Evolutionary conservation across 1,140 invertebrate species (phyloP).

Genomic region (Octopus bimaculoides): DNA sequence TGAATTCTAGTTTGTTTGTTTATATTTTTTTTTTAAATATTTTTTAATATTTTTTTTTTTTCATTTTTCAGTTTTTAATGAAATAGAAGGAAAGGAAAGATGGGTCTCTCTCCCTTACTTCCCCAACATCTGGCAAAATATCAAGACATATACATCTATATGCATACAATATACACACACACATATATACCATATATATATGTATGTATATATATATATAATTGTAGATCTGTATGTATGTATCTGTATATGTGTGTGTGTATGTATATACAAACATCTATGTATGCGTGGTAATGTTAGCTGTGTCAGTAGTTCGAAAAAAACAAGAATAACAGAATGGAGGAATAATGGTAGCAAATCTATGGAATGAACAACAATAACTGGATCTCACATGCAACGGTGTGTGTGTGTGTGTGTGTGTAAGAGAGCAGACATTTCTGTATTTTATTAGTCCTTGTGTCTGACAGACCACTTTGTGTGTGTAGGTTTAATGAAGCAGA

Average conservation of each 20-base stretch:
- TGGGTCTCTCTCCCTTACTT: no score
- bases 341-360: neutral
- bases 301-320: neutral
- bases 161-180: neutral
- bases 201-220: neutral
- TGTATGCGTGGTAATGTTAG: neutral
- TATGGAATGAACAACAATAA: constrained; percentile 1
- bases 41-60: no score
- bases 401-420: neutral
- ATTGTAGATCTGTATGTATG: neutral
- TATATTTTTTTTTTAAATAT: neutral
- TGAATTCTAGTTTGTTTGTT: neutral
- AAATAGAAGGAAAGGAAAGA: no score
- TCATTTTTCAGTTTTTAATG: no score
- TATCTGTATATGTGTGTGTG: neutral
- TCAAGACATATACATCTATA: neutral
- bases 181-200: neutral
- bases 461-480: no score
- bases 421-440: no score
- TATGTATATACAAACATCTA: neutral
- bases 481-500: no score
- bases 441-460: no score
- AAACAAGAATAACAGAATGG: neutral
- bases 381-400: neutral
- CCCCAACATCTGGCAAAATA: neutral